Percentiles rank a stretch among this genome's conserved stretches.
Evolutionary conservation across 1,140 invertebrate species (phyloP).

Genomic region (Yoshiicerus persimilis): DNA sequence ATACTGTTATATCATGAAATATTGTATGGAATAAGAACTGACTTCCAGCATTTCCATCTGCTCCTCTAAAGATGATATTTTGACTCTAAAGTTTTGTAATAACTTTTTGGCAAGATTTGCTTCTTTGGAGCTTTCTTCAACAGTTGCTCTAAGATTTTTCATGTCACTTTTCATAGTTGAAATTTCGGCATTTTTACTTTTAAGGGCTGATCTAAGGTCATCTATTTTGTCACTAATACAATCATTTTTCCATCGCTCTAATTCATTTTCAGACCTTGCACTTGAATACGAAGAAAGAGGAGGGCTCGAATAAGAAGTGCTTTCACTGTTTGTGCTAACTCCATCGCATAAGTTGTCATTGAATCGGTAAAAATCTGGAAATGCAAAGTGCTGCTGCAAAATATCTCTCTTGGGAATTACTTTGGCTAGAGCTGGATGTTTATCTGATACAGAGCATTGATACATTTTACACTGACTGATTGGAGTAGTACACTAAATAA

Average conservation of each 20-base stretch:
- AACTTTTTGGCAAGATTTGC: neutral
- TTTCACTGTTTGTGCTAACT: neutral
- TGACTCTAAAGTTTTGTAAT: neutral
- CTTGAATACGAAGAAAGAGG: neutral
- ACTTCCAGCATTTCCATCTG: conserved; percentile 20
- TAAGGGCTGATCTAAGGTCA: neutral
- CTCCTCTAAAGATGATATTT: neutral
- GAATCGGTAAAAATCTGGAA: neutral
- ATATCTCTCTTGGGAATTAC: neutral
- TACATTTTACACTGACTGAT: neutral
- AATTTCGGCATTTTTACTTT: neutral
- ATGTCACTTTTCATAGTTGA: neutral
- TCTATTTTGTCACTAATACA: neutral
- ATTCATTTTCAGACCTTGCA: neutral
- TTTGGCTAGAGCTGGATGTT: neutral
- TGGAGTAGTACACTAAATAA: too few relatives aligned
- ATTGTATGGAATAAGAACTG: too few relatives aligned
- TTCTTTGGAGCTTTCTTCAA: neutral
- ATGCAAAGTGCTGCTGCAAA: neutral
- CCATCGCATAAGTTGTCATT: neutral
- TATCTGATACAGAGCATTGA: neutral
- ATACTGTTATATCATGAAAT: too few relatives aligned
- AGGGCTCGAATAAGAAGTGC: neutral
- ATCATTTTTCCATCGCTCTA: neutral
- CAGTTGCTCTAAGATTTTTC: neutral